A percentile compares a stretch with the other conserved stretches of the same genome.
phyloP scores from a whole-genome alignment of 2,113 vertebrate genomes.

The Onychostruthus taczanowskii region DNA sequence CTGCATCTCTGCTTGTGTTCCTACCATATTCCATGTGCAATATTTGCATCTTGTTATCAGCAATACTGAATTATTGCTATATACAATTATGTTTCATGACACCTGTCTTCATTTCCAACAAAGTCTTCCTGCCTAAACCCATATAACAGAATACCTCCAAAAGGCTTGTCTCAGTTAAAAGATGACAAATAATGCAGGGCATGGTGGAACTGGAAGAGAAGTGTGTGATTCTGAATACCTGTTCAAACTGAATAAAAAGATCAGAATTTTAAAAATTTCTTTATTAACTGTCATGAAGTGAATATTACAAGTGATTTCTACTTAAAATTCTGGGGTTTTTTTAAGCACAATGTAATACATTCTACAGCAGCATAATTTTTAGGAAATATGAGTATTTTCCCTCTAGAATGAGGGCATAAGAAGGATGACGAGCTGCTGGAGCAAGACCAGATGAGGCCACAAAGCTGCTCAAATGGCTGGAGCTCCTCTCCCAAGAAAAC shows the following conservation, averaged over 20 bases:
- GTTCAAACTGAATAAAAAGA: not conserved
- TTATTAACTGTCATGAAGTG: not conserved
- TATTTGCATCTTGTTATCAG: not conserved
- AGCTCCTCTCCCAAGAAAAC: not conserved
- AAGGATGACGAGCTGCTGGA: not conserved
- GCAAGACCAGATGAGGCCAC: not conserved
- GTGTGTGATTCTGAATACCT: not conserved
- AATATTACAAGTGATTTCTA: not conserved
- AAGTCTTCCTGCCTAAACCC: not conserved
- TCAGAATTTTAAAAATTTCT: not conserved
- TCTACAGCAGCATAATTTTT: not conserved
- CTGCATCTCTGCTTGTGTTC: not conserved
- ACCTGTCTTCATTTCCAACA: not conserved
- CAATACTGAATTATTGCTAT: not conserved
- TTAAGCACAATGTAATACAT: not conserved
- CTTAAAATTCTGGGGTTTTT: rapidly evolving
- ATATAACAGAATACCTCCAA: not conserved
- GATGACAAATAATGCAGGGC: not conserved
- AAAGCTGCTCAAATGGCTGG: not conserved
- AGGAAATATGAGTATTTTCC: not conserved
- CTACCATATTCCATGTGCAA: not conserved
- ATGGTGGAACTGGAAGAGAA: not conserved
- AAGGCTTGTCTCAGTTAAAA: not conserved
- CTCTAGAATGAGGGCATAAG: not conserved
- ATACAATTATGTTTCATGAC: not conserved